Percentiles rank a stretch among this genome's conserved stretches.
phyloP scores from a whole-genome alignment of 37 sponge, comb jelly and placozoan genomes.

The Amphimedon queenslandica region DNA sequence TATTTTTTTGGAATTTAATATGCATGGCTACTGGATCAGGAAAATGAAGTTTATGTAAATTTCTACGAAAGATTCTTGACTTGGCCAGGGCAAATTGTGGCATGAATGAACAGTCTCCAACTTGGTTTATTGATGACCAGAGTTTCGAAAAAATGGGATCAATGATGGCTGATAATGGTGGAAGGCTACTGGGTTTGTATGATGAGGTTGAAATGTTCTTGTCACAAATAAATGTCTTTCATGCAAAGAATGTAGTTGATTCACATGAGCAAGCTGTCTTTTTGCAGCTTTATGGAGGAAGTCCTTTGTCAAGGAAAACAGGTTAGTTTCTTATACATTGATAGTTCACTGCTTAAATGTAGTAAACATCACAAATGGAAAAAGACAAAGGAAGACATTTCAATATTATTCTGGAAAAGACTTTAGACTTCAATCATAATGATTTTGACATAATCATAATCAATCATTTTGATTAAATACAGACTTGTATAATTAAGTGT shows the following conservation, averaged over 20 bases:
- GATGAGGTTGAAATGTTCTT: conserved; percentile 42
- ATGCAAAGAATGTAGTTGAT: neutral
- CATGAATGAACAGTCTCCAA: neutral
- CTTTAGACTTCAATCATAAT: no score
- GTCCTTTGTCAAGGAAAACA: conserved; percentile 27
- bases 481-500: no score
- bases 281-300: conserved; percentile 33
- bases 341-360: no score
- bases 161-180: conserved; percentile 33
- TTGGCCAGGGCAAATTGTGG: neutral
- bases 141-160: conserved; percentile 48
- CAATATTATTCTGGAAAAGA: no score
- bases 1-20: no score
- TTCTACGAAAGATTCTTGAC: neutral
- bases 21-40: conserved; percentile 32
- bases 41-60: conserved; percentile 20
- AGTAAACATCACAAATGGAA: no score
- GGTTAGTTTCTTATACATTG: no score
- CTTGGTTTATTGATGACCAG: conserved; percentile 38
- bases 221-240: conserved; percentile 39
- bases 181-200: conserved; percentile 32
- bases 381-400: no score
- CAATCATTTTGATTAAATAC: no score
- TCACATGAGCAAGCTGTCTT: conserved; percentile 37
- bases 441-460: no score